These are phyloP conservation scores for Metallyticus violacea DNA, from an alignment of 2,888 invertebrate species.

Conservation along the genomic window DNA sequence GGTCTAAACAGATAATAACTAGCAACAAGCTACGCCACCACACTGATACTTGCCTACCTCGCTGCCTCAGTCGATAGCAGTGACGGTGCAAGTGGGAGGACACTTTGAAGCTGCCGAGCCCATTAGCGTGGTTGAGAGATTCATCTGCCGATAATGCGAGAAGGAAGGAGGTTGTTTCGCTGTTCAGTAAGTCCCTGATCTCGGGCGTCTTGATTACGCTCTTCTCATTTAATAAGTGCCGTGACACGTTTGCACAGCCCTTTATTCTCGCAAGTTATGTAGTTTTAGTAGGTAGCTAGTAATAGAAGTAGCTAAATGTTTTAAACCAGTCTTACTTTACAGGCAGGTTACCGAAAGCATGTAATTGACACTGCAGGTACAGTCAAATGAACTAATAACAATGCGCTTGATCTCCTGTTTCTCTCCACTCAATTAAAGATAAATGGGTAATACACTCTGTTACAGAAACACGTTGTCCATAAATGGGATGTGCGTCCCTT, in stretches of 20 bases:
- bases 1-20: slow-evolving; percentile 20
- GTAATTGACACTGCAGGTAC: neutral
- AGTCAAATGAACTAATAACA: too few relatives aligned
- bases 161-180: neutral
- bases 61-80: neutral
- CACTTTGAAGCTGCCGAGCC: neutral
- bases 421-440: too few relatives aligned
- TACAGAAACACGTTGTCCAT: too few relatives aligned
- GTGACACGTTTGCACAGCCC: neutral
- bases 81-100: neutral
- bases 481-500: too few relatives aligned
- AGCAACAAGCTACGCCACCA: neutral
- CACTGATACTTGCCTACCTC: too few relatives aligned
- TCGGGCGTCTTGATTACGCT: neutral
- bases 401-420: too few relatives aligned
- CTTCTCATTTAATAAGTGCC: neutral
- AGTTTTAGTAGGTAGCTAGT: neutral
- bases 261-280: neutral
- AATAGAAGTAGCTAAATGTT: neutral
- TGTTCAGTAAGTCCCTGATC: neutral
- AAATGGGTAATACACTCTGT: too few relatives aligned
- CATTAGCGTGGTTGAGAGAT: neutral
- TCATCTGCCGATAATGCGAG: neutral
- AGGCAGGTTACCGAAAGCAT: neutral
- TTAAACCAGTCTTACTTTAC: neutral